Evolutionary conservation across 2,888 invertebrate genomes (phyloP).

Genomic region (Polylopha cassiicola): DNA sequence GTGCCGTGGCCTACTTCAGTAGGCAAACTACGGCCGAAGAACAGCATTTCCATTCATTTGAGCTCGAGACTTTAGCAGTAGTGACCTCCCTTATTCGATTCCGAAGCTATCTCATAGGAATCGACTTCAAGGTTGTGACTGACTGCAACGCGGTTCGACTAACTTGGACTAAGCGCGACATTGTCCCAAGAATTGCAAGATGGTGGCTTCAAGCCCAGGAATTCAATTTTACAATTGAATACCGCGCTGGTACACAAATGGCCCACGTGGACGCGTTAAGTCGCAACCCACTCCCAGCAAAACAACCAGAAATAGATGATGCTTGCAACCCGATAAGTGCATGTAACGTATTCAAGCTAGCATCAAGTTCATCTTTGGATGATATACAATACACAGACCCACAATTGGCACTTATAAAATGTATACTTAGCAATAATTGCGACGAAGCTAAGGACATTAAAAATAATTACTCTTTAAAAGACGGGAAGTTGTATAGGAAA

Average conservation of each 20-base stretch:
- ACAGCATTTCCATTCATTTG: too few relatives aligned
- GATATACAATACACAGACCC: slow-evolving; percentile 11
- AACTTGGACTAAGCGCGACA: slow-evolving; percentile 6
- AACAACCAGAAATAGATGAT: background rate
- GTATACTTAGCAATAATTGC: slow-evolving; percentile 11
- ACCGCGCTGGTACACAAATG: slow-evolving; percentile 3
- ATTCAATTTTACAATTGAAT: slow-evolving; percentile 3
- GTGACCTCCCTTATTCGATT: slow-evolving; percentile 1
- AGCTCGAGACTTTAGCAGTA: background rate
- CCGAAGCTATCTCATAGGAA: slow-evolving; percentile 3
- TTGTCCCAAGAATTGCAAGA: slow-evolving; percentile 3
- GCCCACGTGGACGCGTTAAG: slow-evolving; percentile 3
- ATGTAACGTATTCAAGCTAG: slow-evolving; percentile 2
- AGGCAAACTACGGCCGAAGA: slow-evolving; percentile 15
- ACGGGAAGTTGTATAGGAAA: slow-evolving; percentile 12
- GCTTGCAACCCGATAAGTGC: background rate
- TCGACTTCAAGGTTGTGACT: slow-evolving; percentile 1
- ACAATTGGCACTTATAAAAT: slow-evolving; percentile 3
- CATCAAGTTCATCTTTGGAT: background rate
- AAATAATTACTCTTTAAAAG: slow-evolving; percentile 10
- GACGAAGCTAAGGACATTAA: slow-evolving; percentile 10
- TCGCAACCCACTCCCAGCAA: slow-evolving; percentile 1
- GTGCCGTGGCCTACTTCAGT: slow-evolving; percentile 8
- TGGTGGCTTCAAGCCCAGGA: slow-evolving; percentile 7
- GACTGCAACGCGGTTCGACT: slow-evolving; percentile 3